Conservation (phyloP, 2,113 vertebrate genomes). For the Megatriorchis doriae region DNA sequence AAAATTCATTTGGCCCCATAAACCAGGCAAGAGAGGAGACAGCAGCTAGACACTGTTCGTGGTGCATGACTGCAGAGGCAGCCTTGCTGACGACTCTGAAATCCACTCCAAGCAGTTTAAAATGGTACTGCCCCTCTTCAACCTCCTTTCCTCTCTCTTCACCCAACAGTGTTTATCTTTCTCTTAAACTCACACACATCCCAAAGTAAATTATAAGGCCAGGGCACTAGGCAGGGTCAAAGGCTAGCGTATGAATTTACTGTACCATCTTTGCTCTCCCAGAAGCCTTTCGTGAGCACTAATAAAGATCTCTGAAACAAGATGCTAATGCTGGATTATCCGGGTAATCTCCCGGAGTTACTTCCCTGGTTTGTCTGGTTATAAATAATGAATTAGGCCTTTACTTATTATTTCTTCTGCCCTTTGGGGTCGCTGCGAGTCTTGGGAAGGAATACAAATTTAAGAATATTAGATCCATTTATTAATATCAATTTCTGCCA, state of each 20-base stretch:
- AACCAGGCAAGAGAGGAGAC: neutral
- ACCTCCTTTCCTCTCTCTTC: neutral
- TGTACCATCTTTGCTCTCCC: neutral
- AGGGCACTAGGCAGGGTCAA: conserved; percentile 7
- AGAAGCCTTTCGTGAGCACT: conserved; percentile 9
- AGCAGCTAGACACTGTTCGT: neutral
- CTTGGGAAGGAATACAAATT: conserved; percentile 65
- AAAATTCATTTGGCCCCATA: neutral
- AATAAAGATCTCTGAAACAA: conserved; percentile 55
- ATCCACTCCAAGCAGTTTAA: neutral
- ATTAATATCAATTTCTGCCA: conserved; percentile 56
- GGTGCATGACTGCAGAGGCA: neutral
- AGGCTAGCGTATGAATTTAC: neutral
- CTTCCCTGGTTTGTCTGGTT: conserved; percentile 18
- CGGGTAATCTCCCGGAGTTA: conserved; percentile 50
- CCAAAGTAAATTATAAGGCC: neutral
- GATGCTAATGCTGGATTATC: conserved; percentile 60
- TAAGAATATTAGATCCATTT: conserved; percentile 50
- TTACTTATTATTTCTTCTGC: conserved; percentile 63
- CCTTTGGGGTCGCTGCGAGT: conserved; percentile 34
- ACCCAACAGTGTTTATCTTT: neutral
- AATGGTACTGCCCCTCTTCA: neutral
- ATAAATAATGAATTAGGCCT: conserved; percentile 68
- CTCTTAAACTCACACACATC: neutral
- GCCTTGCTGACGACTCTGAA: neutral